Base-by-base conservation (phyloP, 2,888 invertebrate species). In the Macroteleia sp. region DNA sequence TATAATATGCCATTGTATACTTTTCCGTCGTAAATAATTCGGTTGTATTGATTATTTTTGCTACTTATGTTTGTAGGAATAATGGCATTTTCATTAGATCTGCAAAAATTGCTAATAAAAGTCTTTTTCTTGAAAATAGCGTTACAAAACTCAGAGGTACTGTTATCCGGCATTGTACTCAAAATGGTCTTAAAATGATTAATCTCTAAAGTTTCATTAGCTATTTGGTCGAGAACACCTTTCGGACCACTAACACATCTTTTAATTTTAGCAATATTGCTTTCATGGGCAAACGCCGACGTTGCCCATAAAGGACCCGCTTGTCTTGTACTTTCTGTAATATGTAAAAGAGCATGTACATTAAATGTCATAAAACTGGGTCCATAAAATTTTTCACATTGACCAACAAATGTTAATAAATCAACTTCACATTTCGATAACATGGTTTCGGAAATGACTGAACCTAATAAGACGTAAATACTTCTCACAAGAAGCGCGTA, bases 241-340 rank as follows among this genome's bases (percentile, higher is more conserved):
- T 64, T 80, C 20, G 80, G 54, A n/a, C 64, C 54, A 41, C 34
- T 67, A 1, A 67, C 70, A 8, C 54, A 74, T 22, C 48, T 41
- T 69, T 80, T 80, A 16, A 80, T 32, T 14, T 34, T 48, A 16
- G 41, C 42, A 22, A 73, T 75, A 36, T 62, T 62, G 42, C 80
- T 75, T 54, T 80, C 80, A 50, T 54, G 61, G 12, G 80, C 36
- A 59, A 71, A 77, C 1, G 77, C 62, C 12, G 80, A 80, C 10
- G 50, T 77, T 14, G 66, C 56, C 71, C 77, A 79, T 36, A 79
- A 44, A n/a, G 82, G 82, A 16, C 79, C 82, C 67, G 39, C 52
- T 32, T 52, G 42, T 57, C 59, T 41, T 16, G 80, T 61, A 19
- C 67, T 69, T 28, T 75, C 56, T 6, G 62, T 50, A 8, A 69